phyloP scores from a whole-genome alignment of 2,113 vertebrate species.

The Alosa alosa region DNA sequence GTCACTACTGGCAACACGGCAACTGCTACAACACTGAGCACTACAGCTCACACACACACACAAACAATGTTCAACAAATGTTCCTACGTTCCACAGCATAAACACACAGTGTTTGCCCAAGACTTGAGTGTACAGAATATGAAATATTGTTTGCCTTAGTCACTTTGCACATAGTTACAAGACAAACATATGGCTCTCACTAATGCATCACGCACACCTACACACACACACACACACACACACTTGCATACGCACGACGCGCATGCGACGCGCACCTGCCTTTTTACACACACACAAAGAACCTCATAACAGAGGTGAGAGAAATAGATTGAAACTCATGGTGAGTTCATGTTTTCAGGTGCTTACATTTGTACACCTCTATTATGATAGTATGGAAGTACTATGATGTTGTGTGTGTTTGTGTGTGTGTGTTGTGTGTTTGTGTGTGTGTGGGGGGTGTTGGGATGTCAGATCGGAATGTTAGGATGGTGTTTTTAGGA shows the following conservation, averaged over 20 bases:
- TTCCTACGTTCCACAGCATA: not conserved
- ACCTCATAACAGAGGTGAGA: not conserved
- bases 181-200: not conserved
- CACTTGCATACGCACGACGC: too few relatives aligned
- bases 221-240: too few relatives aligned
- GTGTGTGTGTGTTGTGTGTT: not conserved
- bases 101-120: not conserved
- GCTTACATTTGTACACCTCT: not conserved
- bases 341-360: not conserved
- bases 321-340: not conserved
- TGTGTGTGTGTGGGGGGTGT: not conserved
- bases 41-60: not conserved
- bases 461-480: too few relatives aligned
- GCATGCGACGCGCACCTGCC: too few relatives aligned
- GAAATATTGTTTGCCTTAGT: not conserved
- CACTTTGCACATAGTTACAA: constrained; percentile 1
- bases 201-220: not conserved
- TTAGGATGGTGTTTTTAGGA: too few relatives aligned
- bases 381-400: not conserved
- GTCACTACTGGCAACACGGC: not conserved
- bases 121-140: not conserved
- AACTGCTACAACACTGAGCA: not conserved
- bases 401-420: not conserved
- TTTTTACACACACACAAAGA: not conserved
- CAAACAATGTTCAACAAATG: not conserved